Evolutionary conservation across 2,888 invertebrate species (phyloP).

Genomic region (Tanaodytes sp.): DNA sequence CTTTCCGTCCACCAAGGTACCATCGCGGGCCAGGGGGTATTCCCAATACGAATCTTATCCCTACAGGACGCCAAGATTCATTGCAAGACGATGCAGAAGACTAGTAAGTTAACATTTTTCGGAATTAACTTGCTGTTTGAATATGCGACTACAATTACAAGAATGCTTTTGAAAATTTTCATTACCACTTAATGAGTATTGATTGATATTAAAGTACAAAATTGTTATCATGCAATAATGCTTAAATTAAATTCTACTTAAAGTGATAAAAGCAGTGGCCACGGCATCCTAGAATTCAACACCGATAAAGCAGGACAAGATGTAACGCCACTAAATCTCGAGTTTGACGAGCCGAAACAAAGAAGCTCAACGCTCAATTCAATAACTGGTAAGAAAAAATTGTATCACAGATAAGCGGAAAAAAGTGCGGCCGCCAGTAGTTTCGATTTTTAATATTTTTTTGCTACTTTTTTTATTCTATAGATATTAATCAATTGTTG

Average conservation of each 20-base stretch:
- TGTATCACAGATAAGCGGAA: too few relatives aligned
- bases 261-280: conserved; percentile 75
- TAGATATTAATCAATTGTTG: too few relatives aligned
- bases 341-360: conserved; percentile 81
- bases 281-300: conserved; percentile 87
- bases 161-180: too few relatives aligned
- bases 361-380: conserved; percentile 83
- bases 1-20: conserved; percentile 72
- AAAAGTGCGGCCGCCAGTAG: too few relatives aligned
- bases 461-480: too few relatives aligned
- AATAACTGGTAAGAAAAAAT: conserved; percentile 78
- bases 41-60: conserved; percentile 65
- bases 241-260: too few relatives aligned
- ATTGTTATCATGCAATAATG: too few relatives aligned
- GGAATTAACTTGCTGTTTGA: too few relatives aligned
- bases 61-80: conserved; percentile 68
- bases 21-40: conserved; percentile 66
- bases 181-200: too few relatives aligned
- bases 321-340: conserved; percentile 88
- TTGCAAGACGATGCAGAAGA: conserved; percentile 69
- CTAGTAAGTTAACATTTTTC: conserved; percentile 62
- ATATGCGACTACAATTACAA: too few relatives aligned
- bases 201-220: too few relatives aligned
- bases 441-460: too few relatives aligned
- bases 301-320: conserved; percentile 91